Evolutionary conservation across 2,113 vertebrate species (phyloP).

Genomic region (Siphamia tubifer): DNA sequence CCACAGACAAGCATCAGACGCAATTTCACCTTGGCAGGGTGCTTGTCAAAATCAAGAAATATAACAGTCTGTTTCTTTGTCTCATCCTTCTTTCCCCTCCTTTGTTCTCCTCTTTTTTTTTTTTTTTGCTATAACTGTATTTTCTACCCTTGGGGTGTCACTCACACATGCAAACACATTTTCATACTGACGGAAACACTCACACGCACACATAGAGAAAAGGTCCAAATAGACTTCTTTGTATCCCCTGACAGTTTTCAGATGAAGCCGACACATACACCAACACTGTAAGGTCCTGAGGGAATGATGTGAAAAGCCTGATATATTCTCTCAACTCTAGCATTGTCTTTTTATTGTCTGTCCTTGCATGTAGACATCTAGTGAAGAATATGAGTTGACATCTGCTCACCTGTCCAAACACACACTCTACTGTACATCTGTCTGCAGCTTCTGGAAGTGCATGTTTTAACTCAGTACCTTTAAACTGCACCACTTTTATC

Average conservation of each 20-base stretch:
- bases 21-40: constrained; percentile 77
- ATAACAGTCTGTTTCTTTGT: constrained; percentile 68
- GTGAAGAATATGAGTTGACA: constrained; percentile 38
- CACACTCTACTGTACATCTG: not conserved
- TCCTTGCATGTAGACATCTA: constrained; percentile 19
- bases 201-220: constrained; percentile 2
- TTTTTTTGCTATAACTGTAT: constrained; percentile 60
- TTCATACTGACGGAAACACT: constrained; percentile 1
- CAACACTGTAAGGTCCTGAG: constrained; percentile 28
- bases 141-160: constrained; percentile 66
- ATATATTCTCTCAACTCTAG: constrained; percentile 35
- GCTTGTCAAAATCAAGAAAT: constrained; percentile 80
- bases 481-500: not conserved
- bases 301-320: constrained; percentile 34
- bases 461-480: not conserved
- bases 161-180: constrained; percentile 48
- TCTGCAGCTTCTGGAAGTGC: not conserved
- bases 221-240: constrained; percentile 27
- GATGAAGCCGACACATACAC: not conserved
- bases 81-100: constrained; percentile 17
- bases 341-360: constrained; percentile 23
- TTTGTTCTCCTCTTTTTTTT: constrained; percentile 32
- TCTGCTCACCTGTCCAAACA: constrained; percentile 11
- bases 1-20: constrained; percentile 69
- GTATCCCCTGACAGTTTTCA: constrained; percentile 24